Percentiles rank a stretch among this genome's conserved stretches.
Conservation (phyloP, 2,113 vertebrate genomes). For the Columba livia region DNA sequence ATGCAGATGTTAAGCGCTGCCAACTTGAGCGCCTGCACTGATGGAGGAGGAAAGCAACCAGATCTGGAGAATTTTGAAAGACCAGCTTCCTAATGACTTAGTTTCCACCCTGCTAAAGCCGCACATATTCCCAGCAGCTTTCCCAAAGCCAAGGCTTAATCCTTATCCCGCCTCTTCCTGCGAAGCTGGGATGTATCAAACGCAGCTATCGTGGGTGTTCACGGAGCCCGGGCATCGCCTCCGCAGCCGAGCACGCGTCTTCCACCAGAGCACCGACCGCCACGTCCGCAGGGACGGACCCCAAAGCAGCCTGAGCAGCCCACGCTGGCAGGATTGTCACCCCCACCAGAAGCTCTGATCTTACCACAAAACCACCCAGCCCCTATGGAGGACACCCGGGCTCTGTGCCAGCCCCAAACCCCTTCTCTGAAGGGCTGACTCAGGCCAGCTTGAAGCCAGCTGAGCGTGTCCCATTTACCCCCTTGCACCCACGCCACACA, state of each 20-base stretch:
- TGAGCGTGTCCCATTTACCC: background rate
- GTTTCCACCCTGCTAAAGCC: background rate
- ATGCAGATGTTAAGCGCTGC: background rate
- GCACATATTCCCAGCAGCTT: background rate
- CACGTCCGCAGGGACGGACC: rapidly evolving
- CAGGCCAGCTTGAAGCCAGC: background rate
- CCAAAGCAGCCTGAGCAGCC: background rate
- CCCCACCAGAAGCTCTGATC: too few species aligned
- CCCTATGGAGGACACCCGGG: background rate
- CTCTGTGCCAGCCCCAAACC: background rate
- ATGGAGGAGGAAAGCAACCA: background rate
- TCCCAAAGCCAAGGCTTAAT: background rate
- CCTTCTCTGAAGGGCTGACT: background rate
- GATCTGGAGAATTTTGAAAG: background rate
- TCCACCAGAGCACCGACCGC: background rate
- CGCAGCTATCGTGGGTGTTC: background rate
- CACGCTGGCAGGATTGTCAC: too few species aligned
- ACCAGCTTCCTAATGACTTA: background rate
- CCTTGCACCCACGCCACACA: background rate
- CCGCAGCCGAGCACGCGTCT: rapidly evolving
- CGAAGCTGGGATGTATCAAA: background rate
- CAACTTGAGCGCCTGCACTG: background rate
- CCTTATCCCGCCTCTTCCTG: background rate
- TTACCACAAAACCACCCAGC: background rate
- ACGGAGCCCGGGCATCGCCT: background rate